phyloP scores from a whole-genome alignment of 2,113 vertebrate species.

The Labeo rohita region DNA sequence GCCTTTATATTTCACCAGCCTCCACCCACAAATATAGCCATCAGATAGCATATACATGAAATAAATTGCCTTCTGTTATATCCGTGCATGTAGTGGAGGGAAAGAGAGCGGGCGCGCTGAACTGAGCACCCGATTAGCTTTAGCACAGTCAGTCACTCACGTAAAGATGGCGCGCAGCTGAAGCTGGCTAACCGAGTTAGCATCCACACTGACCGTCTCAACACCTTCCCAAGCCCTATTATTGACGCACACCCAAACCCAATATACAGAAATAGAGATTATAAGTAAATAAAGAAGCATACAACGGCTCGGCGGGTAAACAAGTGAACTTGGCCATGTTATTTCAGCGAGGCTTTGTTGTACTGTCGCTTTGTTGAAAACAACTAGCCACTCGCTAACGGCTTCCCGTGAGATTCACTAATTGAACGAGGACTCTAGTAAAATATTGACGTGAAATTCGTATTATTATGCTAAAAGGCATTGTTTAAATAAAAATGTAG shows the following conservation, averaged over 20 bases:
- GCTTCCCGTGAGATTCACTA: constrained; percentile 56
- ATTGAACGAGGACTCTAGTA: constrained; percentile 54
- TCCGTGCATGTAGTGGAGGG: neutral
- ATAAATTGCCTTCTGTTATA: neutral
- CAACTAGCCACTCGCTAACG: constrained; percentile 48
- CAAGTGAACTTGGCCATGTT: neutral
- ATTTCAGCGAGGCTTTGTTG: constrained; percentile 66
- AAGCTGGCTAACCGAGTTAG: constrained; percentile 37
- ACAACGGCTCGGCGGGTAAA: neutral
- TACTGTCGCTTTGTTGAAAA: constrained; percentile 72
- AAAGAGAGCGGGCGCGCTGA: constrained; percentile 14
- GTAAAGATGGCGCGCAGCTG: constrained; percentile 39
- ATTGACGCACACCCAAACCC: neutral
- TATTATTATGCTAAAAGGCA: neutral
- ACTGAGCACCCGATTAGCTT: constrained; percentile 23
- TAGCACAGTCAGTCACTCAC: constrained; percentile 16
- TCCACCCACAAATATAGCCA: neutral
- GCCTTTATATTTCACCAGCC: no score
- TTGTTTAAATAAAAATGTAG: neutral
- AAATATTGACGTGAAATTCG: constrained; percentile 53
- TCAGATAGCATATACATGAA: neutral
- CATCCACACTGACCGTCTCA: constrained; percentile 37
- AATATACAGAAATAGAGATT: neutral
- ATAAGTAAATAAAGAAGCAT: neutral
- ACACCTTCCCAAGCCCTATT: neutral